A percentile compares a stretch with the other conserved stretches of the same genome.
These are phyloP conservation scores for Oceanodroma leucorhoa DNA, from an alignment of 2,797 vertebrate genomes.

Conservation along the genomic window DNA sequence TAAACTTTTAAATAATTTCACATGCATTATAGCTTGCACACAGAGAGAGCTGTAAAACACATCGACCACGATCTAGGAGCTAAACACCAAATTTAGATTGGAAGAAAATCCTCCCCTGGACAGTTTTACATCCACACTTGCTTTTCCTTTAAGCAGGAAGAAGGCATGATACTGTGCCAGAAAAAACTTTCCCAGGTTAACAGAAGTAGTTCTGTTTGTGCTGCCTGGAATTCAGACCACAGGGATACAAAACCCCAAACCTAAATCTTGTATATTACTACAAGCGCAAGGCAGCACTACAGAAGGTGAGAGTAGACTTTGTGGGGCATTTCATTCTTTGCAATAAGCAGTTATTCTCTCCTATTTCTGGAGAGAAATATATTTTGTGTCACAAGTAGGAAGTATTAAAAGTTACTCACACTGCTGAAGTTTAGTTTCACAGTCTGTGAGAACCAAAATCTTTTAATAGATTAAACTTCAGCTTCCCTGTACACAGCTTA, in stretches of 20 bases:
- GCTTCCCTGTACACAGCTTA: background rate
- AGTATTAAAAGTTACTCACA: background rate
- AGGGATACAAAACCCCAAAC: background rate
- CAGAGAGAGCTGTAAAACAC: background rate
- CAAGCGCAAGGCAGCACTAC: background rate
- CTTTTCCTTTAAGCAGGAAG: background rate
- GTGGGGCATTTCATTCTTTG: background rate
- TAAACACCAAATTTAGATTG: background rate
- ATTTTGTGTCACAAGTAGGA: background rate
- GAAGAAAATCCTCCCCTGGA: background rate
- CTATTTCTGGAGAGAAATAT: background rate
- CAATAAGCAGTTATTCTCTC: background rate
- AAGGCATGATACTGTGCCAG: background rate
- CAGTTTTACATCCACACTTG: background rate
- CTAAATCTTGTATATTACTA: background rate
- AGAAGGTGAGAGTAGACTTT: background rate
- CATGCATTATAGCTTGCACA: background rate
- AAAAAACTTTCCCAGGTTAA: background rate
- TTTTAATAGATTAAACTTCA: background rate
- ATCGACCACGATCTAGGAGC: background rate
- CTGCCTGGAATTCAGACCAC: background rate
- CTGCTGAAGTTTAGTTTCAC: background rate
- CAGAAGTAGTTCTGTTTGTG: conserved; percentile 29
- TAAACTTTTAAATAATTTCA: background rate
- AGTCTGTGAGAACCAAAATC: background rate